Evolutionary conservation across 2,113 vertebrate species (phyloP), one percentile per base, ranked within the genome.

Genomic region (Ascaphus truei): DNA sequence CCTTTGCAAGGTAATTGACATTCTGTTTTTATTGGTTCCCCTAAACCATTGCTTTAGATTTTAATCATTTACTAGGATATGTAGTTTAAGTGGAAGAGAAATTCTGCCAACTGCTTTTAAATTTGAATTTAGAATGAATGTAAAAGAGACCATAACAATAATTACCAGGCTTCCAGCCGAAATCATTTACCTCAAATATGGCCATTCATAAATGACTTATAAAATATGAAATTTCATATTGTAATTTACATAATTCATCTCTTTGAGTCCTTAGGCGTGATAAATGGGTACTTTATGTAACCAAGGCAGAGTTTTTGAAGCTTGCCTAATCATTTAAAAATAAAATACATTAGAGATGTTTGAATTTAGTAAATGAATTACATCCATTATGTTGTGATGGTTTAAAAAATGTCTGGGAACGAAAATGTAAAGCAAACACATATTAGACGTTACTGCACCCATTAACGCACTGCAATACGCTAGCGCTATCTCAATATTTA

Each of bases 221-320:
- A 59, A 58, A 68, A 68, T 68, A 50, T 50, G 43, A 58, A 68
- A 68, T 68, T 48, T 68, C 53, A 68, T 50, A 59, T 37, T 68
- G 53, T 59, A 48, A 68, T 69, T 60, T 69, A 36, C 31, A 69
- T 60, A 60, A 69, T 69, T 69, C 55, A 60, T 69, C 41, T 69
- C 23, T 39, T 45, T 39, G 39, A 50, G 45, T 58, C 66, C 56
- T 69, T 69, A 41, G 66, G 66, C 56, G 16, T 69, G 43, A 60
- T 69, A 60, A 39, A 69, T 69, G 45, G 43, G 33, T 59, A 60
- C 66, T 60, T 69, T 69, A 60, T 51, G 66, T 51, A 60, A 51
- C 31, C 30, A 37, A 15, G 11, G 55, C 31, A 51, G 39, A n/a
- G 4, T 30, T 59, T 48, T 48, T 36, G 13, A 18, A 58, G 53